Evolutionary conservation across 2,113 vertebrate genomes (phyloP), one percentile per base, ranked within the genome.

Genomic region (Limanda limanda): DNA sequence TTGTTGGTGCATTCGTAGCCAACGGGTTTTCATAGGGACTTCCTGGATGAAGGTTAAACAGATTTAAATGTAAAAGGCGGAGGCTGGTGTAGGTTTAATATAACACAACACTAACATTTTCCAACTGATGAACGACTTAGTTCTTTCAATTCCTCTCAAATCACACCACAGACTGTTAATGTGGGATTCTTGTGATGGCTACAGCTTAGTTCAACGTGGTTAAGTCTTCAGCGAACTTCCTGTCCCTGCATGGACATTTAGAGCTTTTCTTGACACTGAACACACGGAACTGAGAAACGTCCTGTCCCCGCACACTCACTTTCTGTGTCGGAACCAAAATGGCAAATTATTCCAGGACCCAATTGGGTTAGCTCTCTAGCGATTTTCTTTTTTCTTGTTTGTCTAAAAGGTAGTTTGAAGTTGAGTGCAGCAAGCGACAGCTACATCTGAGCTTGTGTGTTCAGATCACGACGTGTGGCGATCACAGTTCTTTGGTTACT

Each of bases 401-500:
- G 55, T 74, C 52, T 21, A 15, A 9, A 63, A 91, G 89, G 91
- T 92, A 89, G 91, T 89, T 86, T 86, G 5, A 69, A 20, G 81
- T 86, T 86, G 47, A 86, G 91, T 84, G 88, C 86, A 86, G 72
- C 2, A 58, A 78, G 84, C 78, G 0, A 79, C 68, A 1, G 85
- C 86, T 89, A 71, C 85, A 69, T 76, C 65, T 77, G 66, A 80
- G 69, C 70, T 2, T 23, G 2, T 10, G 18, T 20, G 51, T 54
- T 54, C 18, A 20, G 20, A 54, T n/a, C 51, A 48, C 15, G 45
- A 18, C 45, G 15, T 61, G 78, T 60, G 80, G 82, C 20, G 74
- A 74, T 79, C 78, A 74, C 61, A 83, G 81, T 45, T 91, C 88
- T 92, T 92, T 92, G 91, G 89, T 85, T 76, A 84, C 74, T 70